A percentile compares a stretch with the other conserved stretches of the same genome.
Conservation (phyloP, 2,113 vertebrate species). For the Ia io region DNA sequence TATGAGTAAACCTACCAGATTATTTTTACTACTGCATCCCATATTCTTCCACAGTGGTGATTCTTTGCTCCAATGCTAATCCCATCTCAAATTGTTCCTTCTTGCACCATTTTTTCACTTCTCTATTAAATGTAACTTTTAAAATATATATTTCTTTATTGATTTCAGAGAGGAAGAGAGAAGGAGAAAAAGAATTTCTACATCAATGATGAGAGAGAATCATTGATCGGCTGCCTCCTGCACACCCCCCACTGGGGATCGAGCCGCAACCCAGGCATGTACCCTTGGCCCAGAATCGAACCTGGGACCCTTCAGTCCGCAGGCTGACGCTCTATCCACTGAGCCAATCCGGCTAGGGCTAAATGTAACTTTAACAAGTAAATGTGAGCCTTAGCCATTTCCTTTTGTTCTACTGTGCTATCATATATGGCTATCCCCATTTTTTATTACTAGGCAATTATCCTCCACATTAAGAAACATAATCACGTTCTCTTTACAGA, state of each 20-base stretch:
- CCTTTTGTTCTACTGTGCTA: background rate
- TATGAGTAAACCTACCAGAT: background rate
- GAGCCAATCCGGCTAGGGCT: no score
- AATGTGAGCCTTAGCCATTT: background rate
- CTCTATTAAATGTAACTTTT: background rate
- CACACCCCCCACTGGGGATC: no score
- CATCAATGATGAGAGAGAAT: no score
- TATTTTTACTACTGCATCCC: background rate
- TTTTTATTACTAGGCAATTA: background rate
- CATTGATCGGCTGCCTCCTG: no score
- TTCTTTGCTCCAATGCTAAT: background rate
- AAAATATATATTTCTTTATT: no score
- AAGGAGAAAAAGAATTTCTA: no score
- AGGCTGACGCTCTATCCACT: no score
- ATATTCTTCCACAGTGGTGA: background rate
- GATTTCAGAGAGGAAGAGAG: no score
- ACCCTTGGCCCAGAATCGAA: no score
- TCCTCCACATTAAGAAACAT: background rate
- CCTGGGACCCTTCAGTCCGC: no score
- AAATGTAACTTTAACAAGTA: no score
- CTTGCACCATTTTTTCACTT: background rate
- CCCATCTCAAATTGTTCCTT: background rate
- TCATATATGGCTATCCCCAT: background rate
- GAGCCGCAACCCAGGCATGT: no score
- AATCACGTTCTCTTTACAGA: background rate